Percentiles rank a stretch among this genome's conserved stretches.
Conservation (phyloP, 2,113 vertebrate species). For the Nasalis larvatus region DNA sequence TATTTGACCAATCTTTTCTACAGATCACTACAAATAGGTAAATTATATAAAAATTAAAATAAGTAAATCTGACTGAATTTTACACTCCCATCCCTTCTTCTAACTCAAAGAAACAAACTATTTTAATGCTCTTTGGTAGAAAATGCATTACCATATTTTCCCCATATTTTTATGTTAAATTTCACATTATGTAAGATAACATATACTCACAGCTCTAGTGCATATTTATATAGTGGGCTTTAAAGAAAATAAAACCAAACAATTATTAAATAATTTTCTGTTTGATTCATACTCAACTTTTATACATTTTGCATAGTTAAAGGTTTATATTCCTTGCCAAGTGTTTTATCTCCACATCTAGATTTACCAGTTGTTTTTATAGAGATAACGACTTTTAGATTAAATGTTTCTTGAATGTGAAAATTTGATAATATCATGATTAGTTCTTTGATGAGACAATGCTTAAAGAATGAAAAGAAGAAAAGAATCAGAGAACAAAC, state of each 20-base stretch:
- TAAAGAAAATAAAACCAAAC: neutral
- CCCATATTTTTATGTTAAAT: neutral
- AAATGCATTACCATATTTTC: neutral
- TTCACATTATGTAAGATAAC: neutral
- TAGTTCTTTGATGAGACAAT: neutral
- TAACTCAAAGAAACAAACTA: neutral
- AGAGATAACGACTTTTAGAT: neutral
- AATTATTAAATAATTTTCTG: neutral
- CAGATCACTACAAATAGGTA: neutral
- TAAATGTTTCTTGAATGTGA: neutral
- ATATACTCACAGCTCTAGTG: neutral
- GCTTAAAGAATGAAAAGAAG: neutral
- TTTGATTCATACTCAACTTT: neutral
- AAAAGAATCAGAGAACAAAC: neutral
- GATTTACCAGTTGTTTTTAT: neutral
- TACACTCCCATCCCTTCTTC: neutral
- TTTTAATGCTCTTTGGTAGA: neutral
- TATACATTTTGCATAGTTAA: neutral
- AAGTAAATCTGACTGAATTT: neutral
- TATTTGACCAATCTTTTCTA: neutral
- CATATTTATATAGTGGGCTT: neutral
- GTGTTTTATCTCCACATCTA: neutral
- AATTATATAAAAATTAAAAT: neutral
- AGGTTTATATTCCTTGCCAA: neutral
- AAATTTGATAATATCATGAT: neutral